Conservation (phyloP, 2,888 invertebrate genomes). For the Chymomyza procnemis region DNA sequence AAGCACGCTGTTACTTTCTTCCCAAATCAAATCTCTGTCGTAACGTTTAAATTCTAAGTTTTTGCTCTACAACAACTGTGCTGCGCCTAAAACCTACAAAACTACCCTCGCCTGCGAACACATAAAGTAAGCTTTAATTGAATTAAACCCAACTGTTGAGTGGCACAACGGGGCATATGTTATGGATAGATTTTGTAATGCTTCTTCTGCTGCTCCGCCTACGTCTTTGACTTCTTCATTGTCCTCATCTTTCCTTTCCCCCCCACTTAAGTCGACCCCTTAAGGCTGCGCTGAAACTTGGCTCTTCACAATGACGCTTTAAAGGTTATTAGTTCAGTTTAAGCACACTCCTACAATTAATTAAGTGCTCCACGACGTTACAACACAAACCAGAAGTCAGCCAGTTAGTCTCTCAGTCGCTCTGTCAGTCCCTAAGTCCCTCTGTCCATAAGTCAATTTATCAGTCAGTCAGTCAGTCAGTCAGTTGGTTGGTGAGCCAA, state of each 20-base stretch:
- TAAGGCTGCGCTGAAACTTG: not conserved
- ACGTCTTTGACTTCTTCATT: no score
- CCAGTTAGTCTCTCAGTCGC: slow-evolving; percentile 25
- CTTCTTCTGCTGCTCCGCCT: slow-evolving; percentile 2
- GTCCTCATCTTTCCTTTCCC: no score
- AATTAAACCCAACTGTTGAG: no score
- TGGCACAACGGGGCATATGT: no score
- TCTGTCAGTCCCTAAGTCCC: slow-evolving; percentile 23
- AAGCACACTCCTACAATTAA: slow-evolving; percentile 68
- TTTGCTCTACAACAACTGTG: no score
- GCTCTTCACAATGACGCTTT: slow-evolving; percentile 25
- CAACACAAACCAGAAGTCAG: slow-evolving; percentile 24
- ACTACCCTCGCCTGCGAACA: no score
- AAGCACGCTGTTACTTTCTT: no score
- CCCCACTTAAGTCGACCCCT: no score
- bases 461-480: slow-evolving; percentile 9
- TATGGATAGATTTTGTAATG: not conserved
- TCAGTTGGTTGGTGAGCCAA: slow-evolving; percentile 9
- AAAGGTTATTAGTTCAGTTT: slow-evolving; percentile 70
- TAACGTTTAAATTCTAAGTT: no score
- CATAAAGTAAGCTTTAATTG: no score
- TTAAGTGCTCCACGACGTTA: slow-evolving; percentile 65
- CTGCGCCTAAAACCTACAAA: no score
- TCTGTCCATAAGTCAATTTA: slow-evolving; percentile 5
- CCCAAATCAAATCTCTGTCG: no score